phyloP scores from a whole-genome alignment of 2,113 vertebrate genomes.

The Dicrurus megarhynchus region DNA sequence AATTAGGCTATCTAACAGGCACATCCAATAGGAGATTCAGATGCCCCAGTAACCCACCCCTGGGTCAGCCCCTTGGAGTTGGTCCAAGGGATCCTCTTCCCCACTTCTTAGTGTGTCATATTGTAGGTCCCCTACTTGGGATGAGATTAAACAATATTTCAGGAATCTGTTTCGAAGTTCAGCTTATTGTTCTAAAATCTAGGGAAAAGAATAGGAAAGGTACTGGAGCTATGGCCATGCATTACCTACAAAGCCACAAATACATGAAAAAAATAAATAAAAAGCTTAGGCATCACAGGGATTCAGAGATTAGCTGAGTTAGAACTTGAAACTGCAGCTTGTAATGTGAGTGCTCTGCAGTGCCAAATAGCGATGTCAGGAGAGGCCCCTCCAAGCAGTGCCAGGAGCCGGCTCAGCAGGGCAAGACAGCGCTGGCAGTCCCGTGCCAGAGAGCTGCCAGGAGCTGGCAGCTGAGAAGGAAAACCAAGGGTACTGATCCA shows the following conservation, averaged over 20 bases:
- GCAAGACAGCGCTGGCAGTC: neutral
- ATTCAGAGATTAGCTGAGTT: neutral
- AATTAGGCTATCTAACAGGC: neutral
- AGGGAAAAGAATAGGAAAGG: neutral
- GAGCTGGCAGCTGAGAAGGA: neutral
- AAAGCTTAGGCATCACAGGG: neutral
- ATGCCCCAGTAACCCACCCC: neutral
- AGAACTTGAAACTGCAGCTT: neutral
- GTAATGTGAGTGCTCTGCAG: neutral
- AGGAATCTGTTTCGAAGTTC: neutral
- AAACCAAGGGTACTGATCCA: neutral
- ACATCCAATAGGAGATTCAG: neutral
- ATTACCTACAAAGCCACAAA: neutral
- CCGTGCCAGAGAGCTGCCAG: neutral
- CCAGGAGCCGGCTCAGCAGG: neutral
- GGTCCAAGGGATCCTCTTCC: neutral
- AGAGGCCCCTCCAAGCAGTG: neutral
- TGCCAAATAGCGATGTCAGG: neutral
- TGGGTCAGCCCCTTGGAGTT: neutral
- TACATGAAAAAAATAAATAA: neutral
- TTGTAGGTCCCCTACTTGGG: neutral
- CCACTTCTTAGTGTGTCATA: neutral
- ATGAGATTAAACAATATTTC: neutral
- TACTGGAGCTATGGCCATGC: neutral
- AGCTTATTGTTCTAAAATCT: neutral